Evolutionary conservation across 2,888 invertebrate genomes (phyloP).

Genomic region (Cephus sareptanus): DNA sequence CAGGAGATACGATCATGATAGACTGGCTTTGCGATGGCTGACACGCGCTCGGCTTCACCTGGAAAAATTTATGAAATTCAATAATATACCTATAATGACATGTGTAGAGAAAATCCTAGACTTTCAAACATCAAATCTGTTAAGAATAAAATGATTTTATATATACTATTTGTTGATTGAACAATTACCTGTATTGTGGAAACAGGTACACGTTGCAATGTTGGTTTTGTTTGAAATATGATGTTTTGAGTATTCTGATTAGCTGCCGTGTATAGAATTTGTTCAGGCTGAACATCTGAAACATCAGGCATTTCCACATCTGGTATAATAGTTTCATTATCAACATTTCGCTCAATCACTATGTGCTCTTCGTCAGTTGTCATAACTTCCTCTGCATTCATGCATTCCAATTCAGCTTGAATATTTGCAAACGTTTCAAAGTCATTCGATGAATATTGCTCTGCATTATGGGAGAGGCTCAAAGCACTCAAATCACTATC

Average conservation of each 20-base stretch:
- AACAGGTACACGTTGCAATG: slow-evolving; percentile 56
- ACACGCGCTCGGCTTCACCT: slow-evolving; percentile 54
- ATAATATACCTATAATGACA: slow-evolving; percentile 6
- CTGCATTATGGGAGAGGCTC: slow-evolving; percentile 45
- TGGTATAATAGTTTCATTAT: slow-evolving; percentile 49
- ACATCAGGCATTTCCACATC: slow-evolving; percentile 61
- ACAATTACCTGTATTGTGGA: slow-evolving; percentile 53
- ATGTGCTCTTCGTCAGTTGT: slow-evolving; percentile 53
- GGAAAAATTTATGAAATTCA: neutral
- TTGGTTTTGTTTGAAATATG: slow-evolving; percentile 61
- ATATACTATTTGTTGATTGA: neutral
- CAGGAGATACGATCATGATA: slow-evolving; percentile 63
- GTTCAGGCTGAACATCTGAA: slow-evolving; percentile 52
- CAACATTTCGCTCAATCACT: slow-evolving; percentile 40
- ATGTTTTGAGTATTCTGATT: slow-evolving; percentile 56
- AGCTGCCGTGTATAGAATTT: slow-evolving; percentile 55
- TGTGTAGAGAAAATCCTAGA: neutral
- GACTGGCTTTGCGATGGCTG: slow-evolving; percentile 60
- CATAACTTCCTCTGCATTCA: slow-evolving; percentile 62
- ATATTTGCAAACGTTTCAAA: slow-evolving; percentile 66
- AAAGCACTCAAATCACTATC: slow-evolving; percentile 58
- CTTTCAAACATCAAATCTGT: neutral
- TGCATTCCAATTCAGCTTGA: slow-evolving; percentile 64
- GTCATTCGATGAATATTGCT: slow-evolving; percentile 57
- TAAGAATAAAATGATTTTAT: slow-evolving; percentile 8